Evolutionary conservation across 53 echinoderm and acorn worm species (phyloP).

Genomic region (Stichopus horrens): DNA sequence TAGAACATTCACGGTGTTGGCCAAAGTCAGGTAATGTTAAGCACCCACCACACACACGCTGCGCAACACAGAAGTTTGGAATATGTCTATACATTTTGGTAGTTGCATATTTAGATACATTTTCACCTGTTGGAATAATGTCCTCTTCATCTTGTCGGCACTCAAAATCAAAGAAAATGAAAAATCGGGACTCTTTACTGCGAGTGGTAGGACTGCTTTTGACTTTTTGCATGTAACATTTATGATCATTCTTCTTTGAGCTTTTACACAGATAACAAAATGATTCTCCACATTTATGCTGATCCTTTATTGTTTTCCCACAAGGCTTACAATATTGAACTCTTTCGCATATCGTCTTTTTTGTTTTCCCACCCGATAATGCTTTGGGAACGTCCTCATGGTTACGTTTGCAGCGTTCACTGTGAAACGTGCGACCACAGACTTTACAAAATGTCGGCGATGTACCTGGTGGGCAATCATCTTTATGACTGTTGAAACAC

Average conservation of each 20-base stretch:
- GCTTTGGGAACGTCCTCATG: slow-evolving; percentile 39
- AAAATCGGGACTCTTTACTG: not conserved
- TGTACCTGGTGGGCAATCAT: not conserved
- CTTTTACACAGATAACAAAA: slow-evolving; percentile 49
- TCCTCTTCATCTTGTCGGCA: slow-evolving; percentile 30
- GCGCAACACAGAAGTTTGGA: slow-evolving; percentile 45
- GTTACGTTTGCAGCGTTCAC: slow-evolving; percentile 40
- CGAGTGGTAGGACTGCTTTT: not conserved
- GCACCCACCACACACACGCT: slow-evolving; percentile 29
- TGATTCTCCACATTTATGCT: slow-evolving; percentile 10
- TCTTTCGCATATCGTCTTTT: slow-evolving; percentile 12
- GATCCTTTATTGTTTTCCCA: not conserved
- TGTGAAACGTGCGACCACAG: slow-evolving; percentile 60
- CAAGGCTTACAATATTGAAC: not conserved
- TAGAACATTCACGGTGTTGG: not conserved
- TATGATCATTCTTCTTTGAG: slow-evolving; percentile 27
- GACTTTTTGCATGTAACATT: slow-evolving; percentile 51
- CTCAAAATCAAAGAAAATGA: slow-evolving; percentile 54
- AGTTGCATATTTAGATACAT: not conserved
- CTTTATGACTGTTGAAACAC: slow-evolving; percentile 29
- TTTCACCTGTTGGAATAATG: not conserved
- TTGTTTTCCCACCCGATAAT: not conserved
- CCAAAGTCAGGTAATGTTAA: not conserved
- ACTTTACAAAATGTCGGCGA: not conserved
- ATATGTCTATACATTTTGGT: not conserved